phyloP scores from a whole-genome alignment of 2,797 vertebrate species.

The Helarctos malayanus region DNA sequence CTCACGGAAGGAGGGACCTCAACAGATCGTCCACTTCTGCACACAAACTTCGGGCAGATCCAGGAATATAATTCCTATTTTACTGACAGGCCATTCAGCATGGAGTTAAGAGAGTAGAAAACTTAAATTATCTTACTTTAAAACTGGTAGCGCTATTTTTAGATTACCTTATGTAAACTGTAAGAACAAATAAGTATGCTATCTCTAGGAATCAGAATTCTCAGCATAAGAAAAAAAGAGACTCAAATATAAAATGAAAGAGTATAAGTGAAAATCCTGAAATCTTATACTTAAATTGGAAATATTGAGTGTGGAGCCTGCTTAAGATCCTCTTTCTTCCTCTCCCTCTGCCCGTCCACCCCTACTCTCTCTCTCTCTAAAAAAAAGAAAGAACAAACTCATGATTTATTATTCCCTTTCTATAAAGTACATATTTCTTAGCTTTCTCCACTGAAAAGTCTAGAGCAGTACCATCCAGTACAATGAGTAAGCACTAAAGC shows the following conservation, averaged over 20 bases:
- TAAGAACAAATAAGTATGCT: background rate
- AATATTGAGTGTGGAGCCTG: background rate
- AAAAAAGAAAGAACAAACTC: background rate
- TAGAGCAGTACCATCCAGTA: background rate
- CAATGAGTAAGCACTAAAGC: background rate
- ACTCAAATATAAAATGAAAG: slow-evolving; percentile 7
- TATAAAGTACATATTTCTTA: background rate
- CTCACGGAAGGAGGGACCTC: background rate
- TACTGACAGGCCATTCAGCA: background rate
- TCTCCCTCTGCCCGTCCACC: background rate
- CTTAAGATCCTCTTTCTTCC: background rate
- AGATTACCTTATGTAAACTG: slow-evolving; percentile 23
- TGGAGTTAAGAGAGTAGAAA: background rate
- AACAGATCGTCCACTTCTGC: background rate
- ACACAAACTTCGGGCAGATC: background rate
- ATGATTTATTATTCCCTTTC: background rate
- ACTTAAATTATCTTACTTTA: background rate
- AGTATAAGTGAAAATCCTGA: slow-evolving; percentile 40
- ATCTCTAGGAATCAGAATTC: slow-evolving; percentile 19
- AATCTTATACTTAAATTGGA: slow-evolving; percentile 5
- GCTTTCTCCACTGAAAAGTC: slow-evolving; percentile 16
- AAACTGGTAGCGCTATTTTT: slow-evolving; percentile 7
- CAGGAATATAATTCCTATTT: background rate
- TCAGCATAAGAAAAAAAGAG: background rate
- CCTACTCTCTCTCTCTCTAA: no score